Evolutionary conservation across 2,888 invertebrate species (phyloP).

Genomic region (Globia sparganii): DNA sequence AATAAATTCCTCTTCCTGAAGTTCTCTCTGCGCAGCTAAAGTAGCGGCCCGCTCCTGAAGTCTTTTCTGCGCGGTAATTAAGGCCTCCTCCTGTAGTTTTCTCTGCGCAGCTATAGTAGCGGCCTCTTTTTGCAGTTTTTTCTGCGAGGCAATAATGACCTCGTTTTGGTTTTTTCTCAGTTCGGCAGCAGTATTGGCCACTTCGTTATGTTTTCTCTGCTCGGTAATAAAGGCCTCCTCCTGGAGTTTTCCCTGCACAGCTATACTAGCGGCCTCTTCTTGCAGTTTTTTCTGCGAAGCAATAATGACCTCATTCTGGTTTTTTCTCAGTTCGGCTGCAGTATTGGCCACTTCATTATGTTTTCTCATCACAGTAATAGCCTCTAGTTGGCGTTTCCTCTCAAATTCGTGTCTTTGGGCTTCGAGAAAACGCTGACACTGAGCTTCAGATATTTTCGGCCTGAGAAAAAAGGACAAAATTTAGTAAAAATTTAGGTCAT

Average conservation of each 20-base stretch:
- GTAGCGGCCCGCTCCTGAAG: neutral
- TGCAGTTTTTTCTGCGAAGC: conserved; percentile 2
- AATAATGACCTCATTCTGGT: neutral
- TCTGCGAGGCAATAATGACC: neutral
- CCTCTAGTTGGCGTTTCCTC: neutral
- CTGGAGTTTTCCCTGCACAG: neutral
- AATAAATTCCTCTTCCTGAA: no score
- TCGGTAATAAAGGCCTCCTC: neutral
- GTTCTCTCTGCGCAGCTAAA: neutral
- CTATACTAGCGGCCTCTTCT: neutral
- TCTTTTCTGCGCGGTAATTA: neutral
- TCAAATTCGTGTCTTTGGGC: neutral
- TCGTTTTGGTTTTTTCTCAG: neutral
- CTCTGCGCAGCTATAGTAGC: neutral
- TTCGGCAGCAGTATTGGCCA: neutral
- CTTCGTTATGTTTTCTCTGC: neutral
- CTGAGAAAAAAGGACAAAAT: neutral
- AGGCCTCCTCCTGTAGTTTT: conserved; percentile 1
- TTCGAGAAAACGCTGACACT: neutral
- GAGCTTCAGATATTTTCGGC: neutral
- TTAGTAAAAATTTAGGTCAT: neutral
- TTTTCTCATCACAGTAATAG: neutral
- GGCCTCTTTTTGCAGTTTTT: neutral
- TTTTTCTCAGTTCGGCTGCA: neutral
- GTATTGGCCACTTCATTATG: neutral